Base-by-base conservation (phyloP, 2,888 invertebrate genomes). In the Euplagia quadripunctaria region DNA sequence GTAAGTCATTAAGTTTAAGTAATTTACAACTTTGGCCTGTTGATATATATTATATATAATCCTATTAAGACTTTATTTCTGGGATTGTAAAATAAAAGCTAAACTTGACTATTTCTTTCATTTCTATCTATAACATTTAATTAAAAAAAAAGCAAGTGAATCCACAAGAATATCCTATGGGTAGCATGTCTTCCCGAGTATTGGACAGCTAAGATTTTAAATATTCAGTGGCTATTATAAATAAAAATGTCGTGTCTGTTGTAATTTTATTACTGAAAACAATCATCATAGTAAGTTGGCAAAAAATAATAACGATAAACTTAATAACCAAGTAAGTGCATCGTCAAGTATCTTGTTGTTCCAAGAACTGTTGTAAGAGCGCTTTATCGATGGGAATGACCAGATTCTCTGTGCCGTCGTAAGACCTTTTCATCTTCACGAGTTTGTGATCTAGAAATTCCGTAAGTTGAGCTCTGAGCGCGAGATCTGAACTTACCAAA, bases 371-470 rank as follows among this genome's bases (percentile, higher is more conserved):
- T 87, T 97, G 97, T 75, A 99, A 92, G 64, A 98, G 95, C 17
- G 93, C 90, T 79, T 96, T 96, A 82, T 98, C 97, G 43, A 99
- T 97, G 0, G 99, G 98, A 90, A 99, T 98, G 42, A 96, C 89
- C 52, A 99, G 94, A 88, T 97, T 97, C 90, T 99, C 99, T 70
- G 97, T 97, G 52, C 98, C 99, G 90, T 99, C 99, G 49, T 96
- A 94, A 20, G 97, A 97, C 86, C 98, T 97, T 88, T 97, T 98
- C 73, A 97, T 97, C 91, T 97, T 98, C 7, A 99, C 97, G 84
- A 99, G 96, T 91, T 99, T 98, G 92, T 99, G 99, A 93, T 99
- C 99, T 68, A 98, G 95, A 93, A 99, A 99, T 94, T 99, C 99
- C 0, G 98, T 99, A 4, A 99, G 96, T 87, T 99, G 99, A 8